phyloP scores from a whole-genome alignment of 2,888 invertebrate species.

The Neoscelio sp. region DNA sequence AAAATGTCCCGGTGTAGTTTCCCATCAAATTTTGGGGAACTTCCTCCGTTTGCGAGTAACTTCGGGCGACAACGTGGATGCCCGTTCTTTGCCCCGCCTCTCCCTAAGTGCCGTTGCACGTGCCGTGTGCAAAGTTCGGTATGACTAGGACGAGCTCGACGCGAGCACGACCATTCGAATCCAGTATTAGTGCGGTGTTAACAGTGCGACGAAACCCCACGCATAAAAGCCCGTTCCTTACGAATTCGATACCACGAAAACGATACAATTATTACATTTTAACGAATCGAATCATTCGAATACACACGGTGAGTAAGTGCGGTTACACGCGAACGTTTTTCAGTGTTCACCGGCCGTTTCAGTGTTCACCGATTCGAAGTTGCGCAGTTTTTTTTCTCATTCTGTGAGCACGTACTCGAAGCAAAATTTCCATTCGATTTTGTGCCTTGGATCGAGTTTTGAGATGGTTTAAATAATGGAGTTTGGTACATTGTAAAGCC shows the following conservation, averaged over 20 bases:
- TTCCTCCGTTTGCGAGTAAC: conserved; percentile 31
- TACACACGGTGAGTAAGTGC: conserved; percentile 63
- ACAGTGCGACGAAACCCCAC: conserved; percentile 74
- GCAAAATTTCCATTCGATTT: no score
- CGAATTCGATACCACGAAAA: conserved; percentile 64
- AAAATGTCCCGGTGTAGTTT: no score
- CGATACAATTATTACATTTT: conserved; percentile 40
- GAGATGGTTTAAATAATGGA: conserved; percentile 1
- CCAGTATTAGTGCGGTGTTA: conserved; percentile 83
- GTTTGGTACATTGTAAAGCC: no score
- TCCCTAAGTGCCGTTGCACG: conserved; percentile 76
- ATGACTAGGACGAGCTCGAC: conserved; percentile 82
- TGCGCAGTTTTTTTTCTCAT: conserved; percentile 20
- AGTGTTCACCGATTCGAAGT: conserved; percentile 27
- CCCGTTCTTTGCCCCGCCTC: conserved; percentile 67
- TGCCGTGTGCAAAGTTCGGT: conserved; percentile 83
- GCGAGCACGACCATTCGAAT: conserved; percentile 82
- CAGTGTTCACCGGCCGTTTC: conserved; percentile 17
- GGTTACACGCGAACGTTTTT: conserved; percentile 20
- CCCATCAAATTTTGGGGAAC: conserved; percentile 4
- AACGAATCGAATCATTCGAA: conserved; percentile 58
- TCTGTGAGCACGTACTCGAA: conserved; percentile 3
- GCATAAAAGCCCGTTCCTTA: conserved; percentile 57
- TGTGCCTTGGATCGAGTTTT: conserved; percentile 10
- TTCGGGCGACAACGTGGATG: conserved; percentile 47